phyloP scores from a whole-genome alignment of 2,888 invertebrate species.

The Agrotis exclamationis region DNA sequence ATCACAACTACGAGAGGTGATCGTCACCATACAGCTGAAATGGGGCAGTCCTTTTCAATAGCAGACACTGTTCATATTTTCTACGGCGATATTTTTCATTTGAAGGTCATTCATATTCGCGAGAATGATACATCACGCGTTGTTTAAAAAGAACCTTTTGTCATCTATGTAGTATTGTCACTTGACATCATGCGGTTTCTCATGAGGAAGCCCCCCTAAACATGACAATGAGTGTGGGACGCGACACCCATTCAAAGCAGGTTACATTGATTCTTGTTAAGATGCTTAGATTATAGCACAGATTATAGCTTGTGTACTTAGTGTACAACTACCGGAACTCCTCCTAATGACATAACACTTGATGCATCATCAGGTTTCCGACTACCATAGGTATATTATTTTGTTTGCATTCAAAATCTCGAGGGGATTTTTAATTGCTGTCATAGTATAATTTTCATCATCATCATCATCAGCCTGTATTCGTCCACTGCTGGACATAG shows the following conservation, averaged over 20 bases:
- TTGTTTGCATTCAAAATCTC: background rate
- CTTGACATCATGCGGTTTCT: conserved; percentile 39
- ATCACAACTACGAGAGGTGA: background rate
- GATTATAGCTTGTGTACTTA: background rate
- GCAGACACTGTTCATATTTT: background rate
- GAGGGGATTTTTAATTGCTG: conserved; percentile 1
- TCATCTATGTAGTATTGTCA: background rate
- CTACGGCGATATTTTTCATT: background rate
- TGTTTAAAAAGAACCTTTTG: conserved; percentile 19
- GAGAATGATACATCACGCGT: background rate
- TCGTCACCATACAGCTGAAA: background rate
- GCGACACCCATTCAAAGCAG: conserved; percentile 4
- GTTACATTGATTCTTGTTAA: conserved; percentile 21
- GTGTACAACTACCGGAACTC: background rate
- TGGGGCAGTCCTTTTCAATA: background rate
- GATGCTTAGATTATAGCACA: conserved; percentile 1
- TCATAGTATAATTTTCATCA: background rate
- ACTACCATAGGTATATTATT: background rate
- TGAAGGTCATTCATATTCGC: background rate
- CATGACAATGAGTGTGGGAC: conserved; percentile 35
- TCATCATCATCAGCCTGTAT: too few relatives aligned
- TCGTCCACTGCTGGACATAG: too few relatives aligned
- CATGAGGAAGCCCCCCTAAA: conserved; percentile 45
- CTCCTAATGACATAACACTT: background rate
- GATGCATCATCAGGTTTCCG: conserved; percentile 1